Base-by-base conservation (phyloP, 2,888 invertebrate species). In the Seladonia tumulorum region DNA sequence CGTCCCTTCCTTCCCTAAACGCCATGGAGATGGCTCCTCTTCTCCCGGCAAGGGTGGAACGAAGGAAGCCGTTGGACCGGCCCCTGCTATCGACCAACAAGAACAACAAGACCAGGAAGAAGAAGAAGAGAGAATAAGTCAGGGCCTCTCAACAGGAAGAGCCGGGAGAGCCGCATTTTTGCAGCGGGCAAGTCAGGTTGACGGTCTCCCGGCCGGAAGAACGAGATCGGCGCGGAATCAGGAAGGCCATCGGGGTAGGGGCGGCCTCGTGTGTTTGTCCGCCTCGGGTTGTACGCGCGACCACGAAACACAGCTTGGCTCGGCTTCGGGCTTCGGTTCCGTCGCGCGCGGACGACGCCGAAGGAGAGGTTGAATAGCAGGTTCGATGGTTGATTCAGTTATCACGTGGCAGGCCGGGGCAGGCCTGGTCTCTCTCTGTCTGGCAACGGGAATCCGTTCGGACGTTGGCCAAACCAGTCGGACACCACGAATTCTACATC, bases 401-500 rank as follows among this genome's bases (percentile, higher is more conserved):
- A 90, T 90, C 90, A 83, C 77, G 88, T 73, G 82, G 76, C 76
- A n/a, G n/a, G n/a, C n/a, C n/a, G 63, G 71, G 47, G 76, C 71
- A 79, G 57, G 71, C 80, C 57, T 57, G 66, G 77, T 29, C 47
- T 68, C 35, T 35, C 66, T 39, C 47, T 68, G 68, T 39, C 68
- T 39, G 68, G 29, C 47, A 57, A n/a, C 72, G 29, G 79, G 86
- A 83, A 90, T 90, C 85, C 81, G 81, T 81, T 90, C 68, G 68
- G 68, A 68, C 22, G 68, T 68, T 87, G 87, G 82, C 86, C 83
- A 90, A 88, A 90, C 91, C 90, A 90, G 90, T 91, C 88, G 78
- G 83, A 88, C 91, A 89, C 91, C 85, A 90, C 91, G 91, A 91
- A 90, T 90, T 90, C 90, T 89, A 86, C 83, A 57, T 88, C 86